phyloP scores from a whole-genome alignment of 92 coral and sea anemone genomes.

The Palythoa grandis region DNA sequence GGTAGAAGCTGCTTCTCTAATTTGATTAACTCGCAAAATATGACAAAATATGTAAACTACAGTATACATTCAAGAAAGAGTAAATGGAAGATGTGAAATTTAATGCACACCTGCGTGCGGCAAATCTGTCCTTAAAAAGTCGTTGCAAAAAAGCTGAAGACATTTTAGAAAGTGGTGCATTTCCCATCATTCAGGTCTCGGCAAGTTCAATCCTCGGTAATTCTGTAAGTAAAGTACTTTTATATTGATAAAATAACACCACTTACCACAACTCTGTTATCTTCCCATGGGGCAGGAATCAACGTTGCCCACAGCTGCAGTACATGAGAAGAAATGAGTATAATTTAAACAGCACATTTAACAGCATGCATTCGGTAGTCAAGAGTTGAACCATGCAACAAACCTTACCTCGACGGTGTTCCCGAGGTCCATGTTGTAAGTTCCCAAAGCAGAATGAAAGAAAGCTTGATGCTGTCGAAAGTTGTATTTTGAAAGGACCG shows the following conservation, averaged over 20 bases:
- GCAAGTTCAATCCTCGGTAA: not conserved
- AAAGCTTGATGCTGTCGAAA: constrained; percentile 71
- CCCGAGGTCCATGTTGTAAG: constrained; percentile 79
- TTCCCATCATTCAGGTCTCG: not conserved
- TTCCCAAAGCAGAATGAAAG: constrained; percentile 64
- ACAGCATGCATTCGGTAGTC: not conserved
- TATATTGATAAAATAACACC: not conserved
- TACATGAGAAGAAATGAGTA: not conserved
- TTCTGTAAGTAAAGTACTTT: not conserved
- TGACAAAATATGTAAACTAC: too few relatives aligned
- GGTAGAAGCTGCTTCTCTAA: too few relatives aligned
- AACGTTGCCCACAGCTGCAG: constrained; percentile 81
- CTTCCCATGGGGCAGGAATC: constrained; percentile 93
- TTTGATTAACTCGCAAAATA: too few relatives aligned
- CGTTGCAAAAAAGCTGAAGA: too few relatives aligned
- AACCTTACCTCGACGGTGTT: constrained; percentile 81
- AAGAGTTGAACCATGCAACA: not conserved
- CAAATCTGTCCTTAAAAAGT: too few relatives aligned
- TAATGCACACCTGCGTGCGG: too few relatives aligned
- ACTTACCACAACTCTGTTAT: constrained; percentile 93
- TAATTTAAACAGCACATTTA: not conserved
- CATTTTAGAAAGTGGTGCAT: too few relatives aligned
- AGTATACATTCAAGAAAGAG: not conserved
- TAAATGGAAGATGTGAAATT: not conserved
- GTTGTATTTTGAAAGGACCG: not conserved